Evolutionary conservation across 2,797 vertebrate species (phyloP).

Genomic region (Dendrocincla fuliginosa): DNA sequence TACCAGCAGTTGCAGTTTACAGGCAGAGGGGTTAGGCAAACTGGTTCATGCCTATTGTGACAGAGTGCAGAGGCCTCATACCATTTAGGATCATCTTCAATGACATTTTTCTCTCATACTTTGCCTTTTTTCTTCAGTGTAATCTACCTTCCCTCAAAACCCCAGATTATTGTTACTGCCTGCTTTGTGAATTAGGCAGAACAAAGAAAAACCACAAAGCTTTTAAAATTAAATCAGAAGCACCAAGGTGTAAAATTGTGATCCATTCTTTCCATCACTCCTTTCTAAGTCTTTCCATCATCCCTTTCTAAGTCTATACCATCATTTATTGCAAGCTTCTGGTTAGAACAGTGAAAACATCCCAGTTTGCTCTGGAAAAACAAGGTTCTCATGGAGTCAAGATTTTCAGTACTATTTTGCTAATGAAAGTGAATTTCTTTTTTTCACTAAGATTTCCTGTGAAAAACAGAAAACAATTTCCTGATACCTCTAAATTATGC

Average conservation of each 20-base stretch:
- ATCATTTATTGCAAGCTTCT: neutral
- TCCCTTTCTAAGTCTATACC: neutral
- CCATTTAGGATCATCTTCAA: neutral
- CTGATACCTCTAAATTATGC: neutral
- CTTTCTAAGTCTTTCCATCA: neutral
- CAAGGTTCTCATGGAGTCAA: neutral
- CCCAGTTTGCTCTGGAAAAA: neutral
- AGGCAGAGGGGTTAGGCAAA: neutral
- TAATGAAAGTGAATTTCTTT: conserved; percentile 1
- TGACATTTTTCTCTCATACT: neutral
- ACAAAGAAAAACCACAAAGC: conserved; percentile 9
- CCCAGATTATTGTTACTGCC: neutral
- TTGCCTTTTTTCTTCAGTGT: neutral
- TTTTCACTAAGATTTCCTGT: neutral
- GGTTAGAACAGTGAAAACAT: neutral
- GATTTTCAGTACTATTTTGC: neutral
- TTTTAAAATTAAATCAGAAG: neutral
- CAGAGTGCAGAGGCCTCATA: neutral
- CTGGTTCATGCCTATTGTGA: fast-evolving
- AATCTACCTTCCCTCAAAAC: neutral
- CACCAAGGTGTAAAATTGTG: neutral
- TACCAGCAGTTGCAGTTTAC: neutral
- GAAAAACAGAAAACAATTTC: neutral
- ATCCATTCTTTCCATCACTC: neutral
- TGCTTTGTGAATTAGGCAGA: conserved; percentile 45